Evolutionary conservation across 2,113 vertebrate species (phyloP), one percentile per base, ranked within the genome.

Genomic region (Mesoclemmys tuberculata): DNA sequence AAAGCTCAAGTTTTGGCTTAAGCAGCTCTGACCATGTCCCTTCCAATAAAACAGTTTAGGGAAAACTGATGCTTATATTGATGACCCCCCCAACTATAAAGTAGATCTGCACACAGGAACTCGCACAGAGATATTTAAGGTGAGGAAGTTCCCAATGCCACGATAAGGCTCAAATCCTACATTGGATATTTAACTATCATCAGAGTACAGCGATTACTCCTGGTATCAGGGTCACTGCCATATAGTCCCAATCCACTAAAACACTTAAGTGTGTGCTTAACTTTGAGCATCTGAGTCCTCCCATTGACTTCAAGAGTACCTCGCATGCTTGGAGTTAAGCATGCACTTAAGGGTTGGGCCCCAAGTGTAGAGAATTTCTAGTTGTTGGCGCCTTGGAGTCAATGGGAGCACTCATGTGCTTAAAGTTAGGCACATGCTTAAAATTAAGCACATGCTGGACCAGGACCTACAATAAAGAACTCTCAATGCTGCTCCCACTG

Each of bases 401-500:
- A 83, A 10, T 13, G 6, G 8, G 16, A 89, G 27, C 3, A 4
- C 21, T 6, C 82, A 2, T 0, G 0, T 61, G 29, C 49, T 56
- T 82, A 0, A 86, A 80, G 14, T 81, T 94, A 74, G 80, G 71
- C 41, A 5, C 1, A 19, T 0, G 1, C 44, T 93, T 84, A 77
- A 87, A 74, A 52, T 46, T 29, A 85, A 85, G 64, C 21, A 52
- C 24, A 38, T 58, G 10, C 26, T 58, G 56, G 56, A 58, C 56
- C 26, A 58, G 13, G 51, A 29, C 12, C 58, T 41, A 3, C 11
- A 5, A 38, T 81, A 41, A 79, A 68, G n/a, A 90, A n/a, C 48
- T n/a, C 4, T 84, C 0, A 0, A 11, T 5, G 24, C n/a, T 71
- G 48, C 4, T 77, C 0, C 1, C 29, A 16, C 5, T 22, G 12